These are phyloP conservation scores for Caenorhabditis remanei DNA, from an alignment of 1,140 invertebrate genomes.

Conservation along the genomic window DNA sequence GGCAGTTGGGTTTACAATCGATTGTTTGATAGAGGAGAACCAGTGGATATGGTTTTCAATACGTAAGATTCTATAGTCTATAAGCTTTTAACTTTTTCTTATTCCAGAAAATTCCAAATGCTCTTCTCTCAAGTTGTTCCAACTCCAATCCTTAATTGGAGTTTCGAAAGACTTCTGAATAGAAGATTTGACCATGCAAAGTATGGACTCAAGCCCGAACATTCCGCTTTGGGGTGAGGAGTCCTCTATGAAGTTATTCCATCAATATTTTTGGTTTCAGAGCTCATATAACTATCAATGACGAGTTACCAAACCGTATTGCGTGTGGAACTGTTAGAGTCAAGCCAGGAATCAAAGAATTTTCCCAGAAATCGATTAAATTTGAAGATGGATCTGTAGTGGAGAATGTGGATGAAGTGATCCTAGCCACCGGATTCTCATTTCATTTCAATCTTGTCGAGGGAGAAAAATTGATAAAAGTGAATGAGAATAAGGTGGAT, in stretches of 20 bases:
- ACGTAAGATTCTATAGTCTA: conserved; percentile 58
- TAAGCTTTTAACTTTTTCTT: conserved; percentile 67
- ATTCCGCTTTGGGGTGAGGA: conserved; percentile 75
- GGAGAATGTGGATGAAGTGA: conserved; percentile 68
- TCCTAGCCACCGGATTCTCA: conserved; percentile 77
- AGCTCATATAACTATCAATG: conserved; percentile 80
- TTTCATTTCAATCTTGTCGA: conserved; percentile 74
- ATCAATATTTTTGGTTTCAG: conserved; percentile 32
- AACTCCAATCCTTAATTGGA: conserved; percentile 9
- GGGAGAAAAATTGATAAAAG: conserved; percentile 65
- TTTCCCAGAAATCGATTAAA: conserved; percentile 78
- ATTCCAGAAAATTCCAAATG: conserved; percentile 35
- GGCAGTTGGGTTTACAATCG: conserved; percentile 80
- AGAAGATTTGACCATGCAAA: conserved; percentile 79
- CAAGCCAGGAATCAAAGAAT: conserved; percentile 77
- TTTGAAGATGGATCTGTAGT: conserved; percentile 78
- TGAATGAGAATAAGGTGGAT: conserved; percentile 76
- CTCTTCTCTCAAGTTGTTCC: conserved; percentile 39
- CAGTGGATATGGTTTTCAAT: conserved; percentile 72
- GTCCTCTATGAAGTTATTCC: too few species aligned
- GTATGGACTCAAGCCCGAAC: conserved; percentile 79
- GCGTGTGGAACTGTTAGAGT: conserved; percentile 78
- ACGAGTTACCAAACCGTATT: conserved; percentile 80
- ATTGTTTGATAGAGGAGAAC: conserved; percentile 76
- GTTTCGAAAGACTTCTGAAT: conserved; percentile 66